A percentile compares a stretch with the other conserved stretches of the same genome.
Conservation (phyloP, 2,888 invertebrate species). For the Zygaena filipendulae region DNA sequence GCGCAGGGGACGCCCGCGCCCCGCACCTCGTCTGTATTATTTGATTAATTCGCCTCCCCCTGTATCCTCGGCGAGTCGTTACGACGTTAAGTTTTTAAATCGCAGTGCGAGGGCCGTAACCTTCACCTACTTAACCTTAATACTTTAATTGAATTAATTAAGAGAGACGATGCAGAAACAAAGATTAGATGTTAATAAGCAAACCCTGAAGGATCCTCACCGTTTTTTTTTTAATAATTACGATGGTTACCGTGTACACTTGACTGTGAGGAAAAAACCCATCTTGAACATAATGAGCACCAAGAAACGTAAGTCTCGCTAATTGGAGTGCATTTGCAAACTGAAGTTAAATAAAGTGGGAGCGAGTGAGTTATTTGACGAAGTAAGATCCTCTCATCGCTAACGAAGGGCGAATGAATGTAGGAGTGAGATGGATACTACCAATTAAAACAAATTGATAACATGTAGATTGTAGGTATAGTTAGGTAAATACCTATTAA, state of each 20-base stretch:
- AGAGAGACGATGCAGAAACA: constrained; percentile 46
- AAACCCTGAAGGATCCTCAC: constrained; percentile 49
- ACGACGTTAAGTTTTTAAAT: constrained; percentile 66
- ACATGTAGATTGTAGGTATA: too few species aligned
- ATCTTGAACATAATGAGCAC: constrained; percentile 56
- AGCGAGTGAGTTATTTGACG: constrained; percentile 56
- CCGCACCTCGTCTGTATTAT: constrained; percentile 61
- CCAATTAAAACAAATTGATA: too few species aligned
- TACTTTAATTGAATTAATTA: constrained; percentile 64
- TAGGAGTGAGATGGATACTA: too few species aligned
- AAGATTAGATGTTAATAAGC: constrained; percentile 64
- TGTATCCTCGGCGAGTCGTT: constrained; percentile 64
- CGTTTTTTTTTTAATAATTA: constrained; percentile 59
- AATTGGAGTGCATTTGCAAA: constrained; percentile 65
- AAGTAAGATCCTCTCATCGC: constrained; percentile 38
- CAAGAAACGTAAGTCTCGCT: constrained; percentile 53
- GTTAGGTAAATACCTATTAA: too few species aligned
- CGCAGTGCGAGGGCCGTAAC: constrained; percentile 58
- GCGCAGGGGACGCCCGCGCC: constrained; percentile 23
- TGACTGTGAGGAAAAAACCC: constrained; percentile 41
- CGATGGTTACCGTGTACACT: constrained; percentile 33
- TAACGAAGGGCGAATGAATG: constrained; percentile 29
- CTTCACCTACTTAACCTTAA: constrained; percentile 56
- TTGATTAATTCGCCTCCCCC: constrained; percentile 70
- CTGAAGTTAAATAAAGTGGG: constrained; percentile 49